Percentiles rank a stretch among this genome's conserved stretches.
Conservation (phyloP, 2,888 invertebrate genomes). For the Drosophila atroscutellata region DNA sequence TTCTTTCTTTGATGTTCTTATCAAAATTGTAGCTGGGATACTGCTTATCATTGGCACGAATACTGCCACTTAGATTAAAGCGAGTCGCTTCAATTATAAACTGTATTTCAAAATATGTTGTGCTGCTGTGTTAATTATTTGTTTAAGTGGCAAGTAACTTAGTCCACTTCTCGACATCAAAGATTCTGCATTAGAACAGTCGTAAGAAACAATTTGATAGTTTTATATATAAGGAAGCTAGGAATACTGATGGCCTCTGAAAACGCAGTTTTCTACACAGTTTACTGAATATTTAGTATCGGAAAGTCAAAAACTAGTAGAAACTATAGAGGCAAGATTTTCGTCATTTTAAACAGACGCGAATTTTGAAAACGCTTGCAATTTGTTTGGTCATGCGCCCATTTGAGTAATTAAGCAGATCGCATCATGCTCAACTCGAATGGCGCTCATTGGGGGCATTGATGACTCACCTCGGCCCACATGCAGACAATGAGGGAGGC, state of each 20-base stretch:
- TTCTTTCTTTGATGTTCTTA: neutral
- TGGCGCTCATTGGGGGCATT: neutral
- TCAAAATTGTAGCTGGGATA: neutral
- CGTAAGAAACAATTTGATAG: neutral
- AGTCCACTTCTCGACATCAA: neutral
- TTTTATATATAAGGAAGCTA: no score
- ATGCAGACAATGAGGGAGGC: slow-evolving; percentile 96
- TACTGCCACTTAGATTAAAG: slow-evolving; percentile 16
- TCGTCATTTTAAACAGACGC: neutral
- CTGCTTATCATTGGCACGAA: slow-evolving; percentile 8
- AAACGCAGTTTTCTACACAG: no score
- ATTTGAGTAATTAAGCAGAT: neutral
- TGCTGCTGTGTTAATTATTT: slow-evolving; percentile 12
- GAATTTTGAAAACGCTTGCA: neutral
- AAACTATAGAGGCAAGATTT: neutral
- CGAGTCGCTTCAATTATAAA: neutral
- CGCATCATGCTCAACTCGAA: neutral
- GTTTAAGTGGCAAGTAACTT: neutral
- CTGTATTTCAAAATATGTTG: neutral
- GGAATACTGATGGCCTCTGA: no score
- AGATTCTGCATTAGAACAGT: neutral
- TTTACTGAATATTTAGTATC: neutral
- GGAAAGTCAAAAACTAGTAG: neutral
- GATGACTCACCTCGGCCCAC: slow-evolving; percentile 94
- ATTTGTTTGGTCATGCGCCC: slow-evolving; percentile 1